These are phyloP conservation scores for Silurus meridionalis DNA, from an alignment of 2,113 vertebrate species.

Conservation along the genomic window DNA sequence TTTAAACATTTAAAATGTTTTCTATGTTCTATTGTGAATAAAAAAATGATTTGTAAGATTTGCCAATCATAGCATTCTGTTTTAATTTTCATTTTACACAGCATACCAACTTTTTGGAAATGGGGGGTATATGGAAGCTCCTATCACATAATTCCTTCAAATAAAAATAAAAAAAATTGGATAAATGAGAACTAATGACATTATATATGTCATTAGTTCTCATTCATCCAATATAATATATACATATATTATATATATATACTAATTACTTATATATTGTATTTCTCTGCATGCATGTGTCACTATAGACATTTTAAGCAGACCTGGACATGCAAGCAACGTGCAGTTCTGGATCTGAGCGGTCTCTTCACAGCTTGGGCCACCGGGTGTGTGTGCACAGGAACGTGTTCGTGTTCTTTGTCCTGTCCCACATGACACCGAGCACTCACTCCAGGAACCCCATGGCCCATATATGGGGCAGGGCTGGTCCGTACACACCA, in stretches of 20 bases:
- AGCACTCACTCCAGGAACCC: slow-evolving; percentile 80
- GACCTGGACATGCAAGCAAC: slow-evolving; percentile 74
- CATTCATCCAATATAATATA: no score
- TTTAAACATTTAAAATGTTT: no score
- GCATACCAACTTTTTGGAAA: no score
- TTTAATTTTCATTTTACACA: no score
- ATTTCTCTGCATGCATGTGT: neutral
- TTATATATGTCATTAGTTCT: no score
- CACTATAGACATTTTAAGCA: slow-evolving; percentile 17
- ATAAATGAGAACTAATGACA: neutral
- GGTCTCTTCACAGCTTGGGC: slow-evolving; percentile 65
- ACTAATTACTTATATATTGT: no score
- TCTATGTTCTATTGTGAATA: no score
- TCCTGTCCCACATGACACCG: slow-evolving; percentile 75
- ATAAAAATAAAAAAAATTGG: neutral
- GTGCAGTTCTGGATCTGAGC: slow-evolving; percentile 64
- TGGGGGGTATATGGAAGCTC: no score
- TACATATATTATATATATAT: no score
- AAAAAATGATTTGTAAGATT: no score
- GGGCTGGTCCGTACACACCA: slow-evolving; percentile 66
- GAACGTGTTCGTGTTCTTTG: slow-evolving; percentile 64
- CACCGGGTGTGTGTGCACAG: slow-evolving; percentile 62
- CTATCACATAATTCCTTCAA: no score
- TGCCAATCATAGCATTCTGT: no score
- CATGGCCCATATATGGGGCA: slow-evolving; percentile 79